Conservation (phyloP, 2,888 invertebrate genomes). For the Drosophila acutilabella region DNA sequence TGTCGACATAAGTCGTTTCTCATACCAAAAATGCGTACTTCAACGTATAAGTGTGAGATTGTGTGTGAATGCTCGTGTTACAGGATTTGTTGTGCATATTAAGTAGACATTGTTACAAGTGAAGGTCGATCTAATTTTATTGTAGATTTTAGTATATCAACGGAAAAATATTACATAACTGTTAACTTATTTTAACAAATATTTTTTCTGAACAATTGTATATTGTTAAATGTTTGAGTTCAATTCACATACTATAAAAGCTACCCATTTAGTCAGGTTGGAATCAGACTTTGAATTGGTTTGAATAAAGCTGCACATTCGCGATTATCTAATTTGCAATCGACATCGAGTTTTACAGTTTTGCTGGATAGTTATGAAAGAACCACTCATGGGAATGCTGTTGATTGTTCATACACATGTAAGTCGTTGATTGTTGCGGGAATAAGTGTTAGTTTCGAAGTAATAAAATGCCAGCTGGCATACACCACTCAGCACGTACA, state of each 20-base stretch:
- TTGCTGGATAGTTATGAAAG: constrained; percentile 34
- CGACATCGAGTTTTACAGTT: constrained; percentile 44
- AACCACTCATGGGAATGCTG: constrained; percentile 51
- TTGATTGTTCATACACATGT: constrained; percentile 49
- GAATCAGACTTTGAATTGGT: constrained; percentile 21
- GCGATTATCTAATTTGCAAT: constrained; percentile 65
- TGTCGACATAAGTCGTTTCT: constrained; percentile 62
- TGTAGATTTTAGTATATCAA: too few relatives aligned
- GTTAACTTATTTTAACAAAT: too few relatives aligned
- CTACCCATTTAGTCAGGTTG: constrained; percentile 13
- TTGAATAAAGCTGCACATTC: constrained; percentile 48
- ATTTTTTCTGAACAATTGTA: too few relatives aligned
- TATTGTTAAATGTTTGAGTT: too few relatives aligned
- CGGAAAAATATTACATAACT: too few relatives aligned
- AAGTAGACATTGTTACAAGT: constrained; percentile 52
- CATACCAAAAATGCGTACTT: constrained; percentile 41
- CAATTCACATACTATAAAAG: not conserved
- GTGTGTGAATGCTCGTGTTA: constrained; percentile 18
- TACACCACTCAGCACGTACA: not conserved
- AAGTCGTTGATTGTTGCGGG: constrained; percentile 46
- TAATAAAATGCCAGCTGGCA: not conserved
- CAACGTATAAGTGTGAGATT: constrained; percentile 5
- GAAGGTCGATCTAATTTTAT: too few relatives aligned
- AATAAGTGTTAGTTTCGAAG: constrained; percentile 3
- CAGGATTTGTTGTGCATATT: constrained; percentile 38